Base-by-base conservation (phyloP, 1,140 invertebrate species). In the Oppia nitens region DNA sequence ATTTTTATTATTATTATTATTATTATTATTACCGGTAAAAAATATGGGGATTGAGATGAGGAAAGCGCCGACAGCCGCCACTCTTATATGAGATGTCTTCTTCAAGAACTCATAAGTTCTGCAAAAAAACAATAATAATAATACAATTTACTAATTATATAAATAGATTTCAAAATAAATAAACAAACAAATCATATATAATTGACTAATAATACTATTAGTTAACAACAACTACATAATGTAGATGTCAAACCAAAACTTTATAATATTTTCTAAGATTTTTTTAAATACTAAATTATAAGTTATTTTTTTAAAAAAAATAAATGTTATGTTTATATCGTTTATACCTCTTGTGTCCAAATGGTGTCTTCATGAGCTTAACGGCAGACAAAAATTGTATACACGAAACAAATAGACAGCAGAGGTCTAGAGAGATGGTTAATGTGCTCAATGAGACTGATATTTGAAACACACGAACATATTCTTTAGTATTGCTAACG, bases 1-100 rank as follows among this genome's bases (percentile, higher is more conserved):
- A 53, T 49, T 48, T 40, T 12, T 21, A 47, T 47, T 47, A 47
- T 47, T 21, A 47, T 47, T 21, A 47, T n/a, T n/a, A 55, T 55
- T 32, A 14, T 52, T 21, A 57, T 40, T 72, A 75, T 77, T 73
- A 90, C 86, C 85, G 69, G 87, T 88, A 68, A 92, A 77, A 74
- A 91, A 91, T 53, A 90, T 83, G 60, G 89, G 89, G 74, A 93
- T 90, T 59, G 87, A 92, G 66, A 92, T 81, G 70, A 92, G 91
- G 73, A 92, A 91, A 54, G 87, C 87, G 63, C 85, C 84, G 57
- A 92, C 83, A 53, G 89, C 87, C 68, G 87, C 87, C n/a, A 89
- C 82, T 63, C 88, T 77, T 59, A 86, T 90, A 58, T 85, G 80
- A 51, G 87, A 84, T 63, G 86, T 90, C 73, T 89, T 87, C 70